Evolutionary conservation across 2,113 vertebrate genomes (phyloP).

Genomic region (Mastomys coucha): DNA sequence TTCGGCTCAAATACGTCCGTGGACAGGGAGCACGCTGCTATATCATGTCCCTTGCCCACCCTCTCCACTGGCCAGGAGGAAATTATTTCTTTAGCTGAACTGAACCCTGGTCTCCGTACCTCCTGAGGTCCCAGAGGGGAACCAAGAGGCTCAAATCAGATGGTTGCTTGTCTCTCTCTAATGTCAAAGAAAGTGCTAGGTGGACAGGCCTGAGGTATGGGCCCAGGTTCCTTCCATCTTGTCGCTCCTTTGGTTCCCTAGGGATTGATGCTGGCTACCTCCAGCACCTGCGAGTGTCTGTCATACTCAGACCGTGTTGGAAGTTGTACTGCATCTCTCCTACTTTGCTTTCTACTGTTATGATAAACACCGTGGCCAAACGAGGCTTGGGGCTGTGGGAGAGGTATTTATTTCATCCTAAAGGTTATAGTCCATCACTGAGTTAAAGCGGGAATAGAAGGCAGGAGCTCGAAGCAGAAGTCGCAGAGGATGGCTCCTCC

Average conservation of each 20-base stretch:
- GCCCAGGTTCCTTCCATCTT: not conserved
- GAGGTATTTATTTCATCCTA: not conserved
- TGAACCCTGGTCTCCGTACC: accelerated
- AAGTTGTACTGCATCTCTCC: accelerated
- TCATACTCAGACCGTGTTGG: not conserved
- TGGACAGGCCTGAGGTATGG: not conserved
- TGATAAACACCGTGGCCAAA: not conserved
- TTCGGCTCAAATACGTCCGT: not conserved
- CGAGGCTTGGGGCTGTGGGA: not conserved
- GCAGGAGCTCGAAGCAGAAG: not conserved
- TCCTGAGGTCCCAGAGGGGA: not conserved
- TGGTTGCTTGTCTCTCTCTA: not conserved
- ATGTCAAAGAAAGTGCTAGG: accelerated
- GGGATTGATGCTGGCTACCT: not conserved
- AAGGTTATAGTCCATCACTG: not conserved
- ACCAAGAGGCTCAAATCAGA: not conserved
- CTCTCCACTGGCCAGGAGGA: not conserved
- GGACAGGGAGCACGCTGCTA: not conserved
- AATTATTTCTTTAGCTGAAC: not conserved
- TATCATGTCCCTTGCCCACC: accelerated
- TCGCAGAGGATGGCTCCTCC: not conserved
- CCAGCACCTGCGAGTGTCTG: not conserved
- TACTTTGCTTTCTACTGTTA: not conserved
- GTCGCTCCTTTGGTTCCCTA: not conserved
- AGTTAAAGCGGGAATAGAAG: not conserved